phyloP scores from a whole-genome alignment of 1,140 invertebrate species.

The Hylaeus volcanicus region DNA sequence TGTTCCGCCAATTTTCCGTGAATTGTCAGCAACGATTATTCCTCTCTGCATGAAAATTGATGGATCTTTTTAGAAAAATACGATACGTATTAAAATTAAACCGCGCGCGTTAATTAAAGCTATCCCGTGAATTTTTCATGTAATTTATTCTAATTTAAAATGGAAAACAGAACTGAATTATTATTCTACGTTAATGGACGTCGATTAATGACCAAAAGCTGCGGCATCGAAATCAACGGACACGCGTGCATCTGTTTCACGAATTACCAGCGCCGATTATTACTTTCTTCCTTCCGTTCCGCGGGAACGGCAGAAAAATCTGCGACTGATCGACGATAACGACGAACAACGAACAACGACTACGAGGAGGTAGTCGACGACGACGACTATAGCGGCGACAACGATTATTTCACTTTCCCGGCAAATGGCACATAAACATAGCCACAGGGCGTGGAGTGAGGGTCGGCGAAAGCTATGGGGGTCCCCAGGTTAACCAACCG shows the following conservation, averaged over 20 bases:
- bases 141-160: too few relatives aligned
- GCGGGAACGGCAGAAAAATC: conserved; percentile 8
- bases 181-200: too few relatives aligned
- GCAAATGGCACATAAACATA: conserved; percentile 66
- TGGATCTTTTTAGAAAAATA: too few relatives aligned
- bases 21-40: conserved; percentile 21
- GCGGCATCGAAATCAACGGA: background rate
- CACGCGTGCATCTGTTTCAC: background rate
- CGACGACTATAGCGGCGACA: conserved; percentile 18
- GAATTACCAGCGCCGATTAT: conserved; percentile 23
- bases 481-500: conserved; percentile 64
- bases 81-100: too few relatives aligned
- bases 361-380: conserved; percentile 14
- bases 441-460: conserved; percentile 39
- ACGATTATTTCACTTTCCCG: conserved; percentile 67
- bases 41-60: background rate
- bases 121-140: too few relatives aligned
- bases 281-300: background rate
- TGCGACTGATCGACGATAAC: conserved; percentile 33
- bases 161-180: too few relatives aligned
- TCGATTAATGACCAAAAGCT: too few relatives aligned
- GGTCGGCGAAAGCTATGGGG: conserved; percentile 37
- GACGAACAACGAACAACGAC: background rate
- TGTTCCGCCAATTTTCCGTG: background rate
- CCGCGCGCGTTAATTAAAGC: too few relatives aligned